Evolutionary conservation across 1,140 invertebrate genomes (phyloP).

Genomic region (Subanguina moxae): DNA sequence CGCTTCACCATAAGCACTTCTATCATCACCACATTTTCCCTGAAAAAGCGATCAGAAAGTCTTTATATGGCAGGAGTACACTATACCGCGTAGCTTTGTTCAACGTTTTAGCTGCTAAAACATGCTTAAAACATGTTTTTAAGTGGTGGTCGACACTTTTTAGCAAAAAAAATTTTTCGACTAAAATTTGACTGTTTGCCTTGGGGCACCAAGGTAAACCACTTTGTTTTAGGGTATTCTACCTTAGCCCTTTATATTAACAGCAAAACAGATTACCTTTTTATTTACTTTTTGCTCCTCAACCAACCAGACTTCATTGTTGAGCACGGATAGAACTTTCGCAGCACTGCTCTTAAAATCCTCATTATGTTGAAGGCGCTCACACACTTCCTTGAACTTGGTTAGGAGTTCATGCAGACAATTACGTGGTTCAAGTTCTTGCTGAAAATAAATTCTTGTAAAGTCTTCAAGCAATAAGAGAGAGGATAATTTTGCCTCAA

Average conservation of each 20-base stretch:
- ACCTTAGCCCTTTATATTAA: no score
- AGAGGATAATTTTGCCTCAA: conserved; percentile 15
- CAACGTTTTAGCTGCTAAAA: no score
- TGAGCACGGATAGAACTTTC: conserved; percentile 15
- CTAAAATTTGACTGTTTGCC: no score
- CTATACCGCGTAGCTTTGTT: no score
- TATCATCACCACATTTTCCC: conserved; percentile 41
- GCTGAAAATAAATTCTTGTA: conserved; percentile 27
- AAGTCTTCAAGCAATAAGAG: conserved; percentile 7
- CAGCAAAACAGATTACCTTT: not conserved
- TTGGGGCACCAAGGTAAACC: no score
- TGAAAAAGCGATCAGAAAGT: conserved; percentile 17
- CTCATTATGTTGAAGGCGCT: conserved; percentile 25
- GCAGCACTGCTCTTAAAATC: conserved; percentile 23
- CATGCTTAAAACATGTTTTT: no score
- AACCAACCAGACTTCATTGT: conserved; percentile 38
- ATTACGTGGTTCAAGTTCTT: conserved; percentile 37
- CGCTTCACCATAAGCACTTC: conserved; percentile 27
- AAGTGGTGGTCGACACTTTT: no score
- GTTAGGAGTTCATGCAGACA: conserved; percentile 27
- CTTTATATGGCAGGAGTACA: no score
- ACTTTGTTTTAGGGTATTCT: no score
- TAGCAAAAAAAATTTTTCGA: no score
- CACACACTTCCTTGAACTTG: conserved; percentile 31
- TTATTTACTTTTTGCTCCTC: conserved; percentile 35